Conservation (phyloP, 2,113 vertebrate species). For the Ibidorhyncha struthersii region DNA sequence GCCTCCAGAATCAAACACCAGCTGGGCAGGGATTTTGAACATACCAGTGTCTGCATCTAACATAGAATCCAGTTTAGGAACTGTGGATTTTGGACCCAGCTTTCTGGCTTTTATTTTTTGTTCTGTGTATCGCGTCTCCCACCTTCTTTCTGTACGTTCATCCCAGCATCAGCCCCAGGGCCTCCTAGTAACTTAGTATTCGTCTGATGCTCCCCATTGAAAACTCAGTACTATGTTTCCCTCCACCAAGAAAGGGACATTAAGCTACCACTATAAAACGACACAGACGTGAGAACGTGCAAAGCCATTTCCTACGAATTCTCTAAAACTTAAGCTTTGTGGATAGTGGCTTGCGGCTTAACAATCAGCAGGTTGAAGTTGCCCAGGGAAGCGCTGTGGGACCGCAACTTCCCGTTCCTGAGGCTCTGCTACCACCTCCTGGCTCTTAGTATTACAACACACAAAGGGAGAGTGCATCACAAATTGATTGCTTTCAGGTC, state of each 20-base stretch:
- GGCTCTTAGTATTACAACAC: background rate
- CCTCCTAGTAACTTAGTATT: background rate
- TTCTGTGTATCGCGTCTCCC: background rate
- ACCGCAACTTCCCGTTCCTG: background rate
- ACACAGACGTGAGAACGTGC: background rate
- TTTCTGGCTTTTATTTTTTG: background rate
- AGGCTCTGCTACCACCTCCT: slow-evolving; percentile 56
- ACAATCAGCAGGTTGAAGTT: background rate
- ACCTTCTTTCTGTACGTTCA: background rate
- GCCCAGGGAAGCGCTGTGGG: background rate
- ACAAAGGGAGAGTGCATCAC: background rate
- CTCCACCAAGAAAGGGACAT: background rate
- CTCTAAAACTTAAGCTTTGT: background rate
- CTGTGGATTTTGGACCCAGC: background rate
- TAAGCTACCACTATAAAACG: background rate
- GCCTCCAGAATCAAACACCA: background rate
- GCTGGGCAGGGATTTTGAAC: background rate
- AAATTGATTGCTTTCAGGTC: background rate
- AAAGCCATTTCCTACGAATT: background rate
- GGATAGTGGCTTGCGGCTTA: background rate
- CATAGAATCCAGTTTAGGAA: background rate
- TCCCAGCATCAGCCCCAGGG: background rate
- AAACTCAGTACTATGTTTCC: background rate
- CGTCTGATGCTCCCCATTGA: background rate
- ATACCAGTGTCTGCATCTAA: background rate